Evolutionary conservation across 2,113 vertebrate species (phyloP).

Genomic region (Struthidea cinerea): DNA sequence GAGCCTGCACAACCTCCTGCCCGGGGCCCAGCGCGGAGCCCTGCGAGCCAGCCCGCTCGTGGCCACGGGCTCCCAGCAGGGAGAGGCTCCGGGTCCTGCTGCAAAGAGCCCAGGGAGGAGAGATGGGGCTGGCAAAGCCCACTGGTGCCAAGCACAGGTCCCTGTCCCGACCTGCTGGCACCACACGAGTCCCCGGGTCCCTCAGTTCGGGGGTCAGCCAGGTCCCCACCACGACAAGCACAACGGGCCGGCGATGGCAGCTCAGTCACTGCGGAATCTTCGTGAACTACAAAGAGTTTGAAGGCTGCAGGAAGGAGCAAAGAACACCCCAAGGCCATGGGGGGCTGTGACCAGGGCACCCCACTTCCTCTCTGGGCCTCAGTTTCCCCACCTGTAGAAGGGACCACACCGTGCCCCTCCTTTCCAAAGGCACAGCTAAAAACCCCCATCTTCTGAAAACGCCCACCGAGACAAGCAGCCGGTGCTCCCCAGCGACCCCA

Average conservation of each 20-base stretch:
- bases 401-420: accelerated
- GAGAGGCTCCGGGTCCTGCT: not conserved
- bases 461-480: not conserved
- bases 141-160: not conserved
- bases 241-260: accelerated
- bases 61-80: accelerated
- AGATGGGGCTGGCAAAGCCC: not conserved
- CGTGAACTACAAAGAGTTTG: not conserved
- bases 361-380: not conserved
- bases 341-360: not conserved
- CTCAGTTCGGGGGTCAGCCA: not conserved
- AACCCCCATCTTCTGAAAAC: accelerated
- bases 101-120: not conserved
- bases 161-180: not conserved
- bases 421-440: not conserved
- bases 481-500: not conserved
- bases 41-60: not conserved
- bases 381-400: not conserved
- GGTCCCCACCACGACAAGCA: accelerated
- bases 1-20: not conserved
- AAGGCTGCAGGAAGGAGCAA: not conserved
- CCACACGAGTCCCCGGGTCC: accelerated
- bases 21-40: not conserved
- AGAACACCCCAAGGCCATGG: accelerated
- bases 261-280: accelerated